Conservation (phyloP, 2,797 vertebrate genomes). For the Sternotherus odoratus region DNA sequence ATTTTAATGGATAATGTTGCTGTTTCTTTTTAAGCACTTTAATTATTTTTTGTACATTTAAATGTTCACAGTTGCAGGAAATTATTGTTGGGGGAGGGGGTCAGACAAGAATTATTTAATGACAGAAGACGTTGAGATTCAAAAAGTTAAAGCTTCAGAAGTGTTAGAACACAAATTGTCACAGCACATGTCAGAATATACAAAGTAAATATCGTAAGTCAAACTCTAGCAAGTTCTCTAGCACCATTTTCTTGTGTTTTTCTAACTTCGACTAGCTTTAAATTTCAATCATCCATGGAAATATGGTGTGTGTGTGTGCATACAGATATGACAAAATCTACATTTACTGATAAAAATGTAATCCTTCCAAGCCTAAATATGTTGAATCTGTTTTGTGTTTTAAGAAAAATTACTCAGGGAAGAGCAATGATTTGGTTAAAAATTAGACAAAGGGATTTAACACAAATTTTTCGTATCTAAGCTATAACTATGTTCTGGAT, state of each 20-base stretch:
- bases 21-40: neutral
- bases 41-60: neutral
- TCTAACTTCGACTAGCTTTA: neutral
- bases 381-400: conserved; percentile 67
- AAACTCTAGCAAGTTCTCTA: neutral
- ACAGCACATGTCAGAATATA: neutral
- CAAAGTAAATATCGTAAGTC: neutral
- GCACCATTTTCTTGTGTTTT: neutral
- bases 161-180: neutral
- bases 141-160: neutral
- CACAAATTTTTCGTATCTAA: conserved; percentile 1
- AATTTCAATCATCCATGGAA: neutral
- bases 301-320: too few species aligned
- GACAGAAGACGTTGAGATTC: neutral
- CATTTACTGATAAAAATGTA: neutral
- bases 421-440: conserved; percentile 26
- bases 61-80: neutral
- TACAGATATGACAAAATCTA: neutral
- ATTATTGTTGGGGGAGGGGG: neutral
- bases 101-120: neutral
- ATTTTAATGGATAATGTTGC: neutral
- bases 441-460: neutral
- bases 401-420: conserved; percentile 64
- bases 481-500: conserved; percentile 31
- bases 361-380: conserved; percentile 20